Conservation (phyloP, 1,140 invertebrate genomes). For the Plectus sambesii region DNA sequence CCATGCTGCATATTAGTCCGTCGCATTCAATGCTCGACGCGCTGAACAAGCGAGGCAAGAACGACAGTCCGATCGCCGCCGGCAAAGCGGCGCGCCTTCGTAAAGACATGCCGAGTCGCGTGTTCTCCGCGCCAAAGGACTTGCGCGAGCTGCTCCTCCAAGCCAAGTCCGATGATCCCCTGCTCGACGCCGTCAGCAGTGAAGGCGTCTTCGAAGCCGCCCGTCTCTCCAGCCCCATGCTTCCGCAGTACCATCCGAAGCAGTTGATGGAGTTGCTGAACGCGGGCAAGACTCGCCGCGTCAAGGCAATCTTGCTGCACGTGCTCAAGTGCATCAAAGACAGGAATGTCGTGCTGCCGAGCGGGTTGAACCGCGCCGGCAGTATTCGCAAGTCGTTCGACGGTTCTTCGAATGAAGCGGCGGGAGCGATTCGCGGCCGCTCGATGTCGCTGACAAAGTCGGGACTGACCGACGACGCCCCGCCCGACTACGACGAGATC, state of each 20-base stretch:
- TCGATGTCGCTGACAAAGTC: constrained; percentile 68
- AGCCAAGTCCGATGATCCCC: constrained; percentile 13
- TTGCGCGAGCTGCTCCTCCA: constrained; percentile 11
- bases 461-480: constrained; percentile 37
- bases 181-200: constrained; percentile 32
- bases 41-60: constrained; percentile 22
- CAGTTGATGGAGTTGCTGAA: constrained; percentile 96
- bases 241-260: constrained; percentile 98
- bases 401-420: constrained; percentile 55
- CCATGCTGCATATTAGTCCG: constrained; percentile 22
- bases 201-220: constrained; percentile 84
- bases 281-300: constrained; percentile 91
- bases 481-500: constrained; percentile 82
- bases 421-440: constrained; percentile 73
- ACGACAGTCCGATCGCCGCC: too few species aligned
- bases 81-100: too few species aligned
- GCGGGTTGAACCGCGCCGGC: constrained; percentile 57
- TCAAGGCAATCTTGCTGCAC: constrained; percentile 93
- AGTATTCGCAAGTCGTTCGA: too few species aligned
- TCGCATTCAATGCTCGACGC: constrained; percentile 40
- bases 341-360: not conserved
- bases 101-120: constrained; percentile 26
- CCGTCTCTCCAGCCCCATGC: constrained; percentile 84
- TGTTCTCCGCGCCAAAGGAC: constrained; percentile 8
- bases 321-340: constrained; percentile 69